Evolutionary conservation across 2,113 vertebrate genomes (phyloP).

Genomic region (Eidolon helvum): DNA sequence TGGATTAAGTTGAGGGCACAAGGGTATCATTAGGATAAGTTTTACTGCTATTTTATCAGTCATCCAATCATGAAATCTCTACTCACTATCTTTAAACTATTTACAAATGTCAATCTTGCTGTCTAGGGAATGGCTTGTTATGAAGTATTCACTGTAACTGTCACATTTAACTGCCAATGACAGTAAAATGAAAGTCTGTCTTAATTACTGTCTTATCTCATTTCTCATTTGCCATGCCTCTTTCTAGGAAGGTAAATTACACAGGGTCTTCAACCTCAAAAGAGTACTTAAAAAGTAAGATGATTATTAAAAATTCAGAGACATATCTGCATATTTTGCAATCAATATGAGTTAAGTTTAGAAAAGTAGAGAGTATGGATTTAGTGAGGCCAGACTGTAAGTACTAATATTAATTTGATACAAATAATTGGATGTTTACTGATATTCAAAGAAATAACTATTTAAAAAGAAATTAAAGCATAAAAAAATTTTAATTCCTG

Average conservation of each 20-base stretch:
- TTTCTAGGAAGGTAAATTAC: constrained; percentile 27
- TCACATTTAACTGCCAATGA: constrained; percentile 46
- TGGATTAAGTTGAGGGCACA: neutral
- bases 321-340: neutral
- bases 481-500: neutral
- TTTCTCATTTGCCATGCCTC: constrained; percentile 8
- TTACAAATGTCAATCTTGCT: constrained; percentile 43
- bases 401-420: neutral
- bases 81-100: constrained; percentile 38
- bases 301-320: neutral
- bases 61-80: constrained; percentile 28
- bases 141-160: constrained; percentile 42
- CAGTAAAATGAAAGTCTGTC: constrained; percentile 50
- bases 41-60: constrained; percentile 37
- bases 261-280: neutral
- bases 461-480: neutral
- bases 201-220: constrained; percentile 61
- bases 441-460: neutral
- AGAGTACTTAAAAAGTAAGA: neutral
- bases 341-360: neutral
- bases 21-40: constrained; percentile 17
- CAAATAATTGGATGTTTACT: neutral
- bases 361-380: neutral
- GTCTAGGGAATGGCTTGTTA: constrained; percentile 34
- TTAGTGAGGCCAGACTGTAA: neutral